A percentile compares a stretch with the other conserved stretches of the same genome.
Conservation (phyloP, 2,797 vertebrate genomes). For the Chelon labrosus region DNA sequence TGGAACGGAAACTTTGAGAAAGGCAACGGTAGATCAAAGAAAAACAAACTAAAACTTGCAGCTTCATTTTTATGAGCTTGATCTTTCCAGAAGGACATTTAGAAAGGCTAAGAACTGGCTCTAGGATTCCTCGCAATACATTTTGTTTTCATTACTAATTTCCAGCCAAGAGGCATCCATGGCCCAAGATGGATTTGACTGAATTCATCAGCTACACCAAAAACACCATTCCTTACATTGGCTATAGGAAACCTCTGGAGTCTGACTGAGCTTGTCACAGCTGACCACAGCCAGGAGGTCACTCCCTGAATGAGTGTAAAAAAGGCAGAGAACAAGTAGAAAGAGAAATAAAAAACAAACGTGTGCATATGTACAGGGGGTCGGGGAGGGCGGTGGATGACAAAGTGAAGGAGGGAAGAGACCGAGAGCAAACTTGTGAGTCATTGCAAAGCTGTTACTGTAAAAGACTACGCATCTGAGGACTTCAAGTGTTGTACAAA, state of each 20-base stretch:
- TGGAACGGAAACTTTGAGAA: neutral
- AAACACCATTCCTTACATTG: neutral
- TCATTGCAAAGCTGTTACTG: conserved; percentile 49
- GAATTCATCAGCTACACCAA: conserved; percentile 18
- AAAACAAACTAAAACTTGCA: conserved; percentile 26
- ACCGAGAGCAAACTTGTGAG: conserved; percentile 37
- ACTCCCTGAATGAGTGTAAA: conserved; percentile 15
- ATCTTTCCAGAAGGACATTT: conserved; percentile 27
- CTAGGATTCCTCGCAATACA: conserved; percentile 19
- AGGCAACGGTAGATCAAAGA: conserved; percentile 16
- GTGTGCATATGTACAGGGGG: neutral
- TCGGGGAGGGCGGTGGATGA: conserved; percentile 1
- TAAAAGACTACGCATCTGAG: conserved; percentile 57
- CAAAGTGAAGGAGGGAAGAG: conserved; percentile 13
- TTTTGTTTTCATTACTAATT: conserved; percentile 2
- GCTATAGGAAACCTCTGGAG: neutral
- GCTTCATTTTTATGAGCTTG: conserved; percentile 19
- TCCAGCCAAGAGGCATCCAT: conserved; percentile 19
- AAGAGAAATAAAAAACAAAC: conserved; percentile 12
- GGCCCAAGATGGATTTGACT: conserved; percentile 20
- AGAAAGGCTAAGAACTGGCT: conserved; percentile 25
- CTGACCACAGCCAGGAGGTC: neutral
- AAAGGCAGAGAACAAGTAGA: conserved; percentile 2
- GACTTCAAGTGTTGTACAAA: conserved; percentile 62
- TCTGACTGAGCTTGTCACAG: neutral